Evolutionary conservation across 2,797 vertebrate species (phyloP).

Genomic region (Spinus olivaceus): DNA sequence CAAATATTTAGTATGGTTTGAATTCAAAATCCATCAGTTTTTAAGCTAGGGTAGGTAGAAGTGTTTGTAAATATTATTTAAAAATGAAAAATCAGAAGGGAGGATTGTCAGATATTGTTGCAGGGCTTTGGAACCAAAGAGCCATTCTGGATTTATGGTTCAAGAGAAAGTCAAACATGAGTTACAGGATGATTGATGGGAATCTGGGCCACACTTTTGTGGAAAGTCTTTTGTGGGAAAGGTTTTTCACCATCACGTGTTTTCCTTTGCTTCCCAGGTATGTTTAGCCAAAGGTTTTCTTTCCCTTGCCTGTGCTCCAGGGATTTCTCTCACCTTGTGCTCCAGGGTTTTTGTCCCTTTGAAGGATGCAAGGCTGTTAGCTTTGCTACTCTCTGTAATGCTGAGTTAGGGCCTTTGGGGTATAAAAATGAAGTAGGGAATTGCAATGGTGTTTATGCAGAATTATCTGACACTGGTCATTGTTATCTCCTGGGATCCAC

Average conservation of each 20-base stretch:
- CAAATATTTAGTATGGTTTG: neutral
- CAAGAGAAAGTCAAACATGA: neutral
- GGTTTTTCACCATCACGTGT: neutral
- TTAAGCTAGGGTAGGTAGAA: neutral
- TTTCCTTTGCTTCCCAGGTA: neutral
- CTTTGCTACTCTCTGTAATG: neutral
- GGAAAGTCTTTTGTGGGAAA: neutral
- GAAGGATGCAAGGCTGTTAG: neutral
- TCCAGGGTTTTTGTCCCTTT: neutral
- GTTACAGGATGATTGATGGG: neutral
- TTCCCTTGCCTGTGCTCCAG: neutral
- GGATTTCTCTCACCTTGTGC: no score
- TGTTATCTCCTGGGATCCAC: neutral
- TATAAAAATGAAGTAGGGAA: neutral
- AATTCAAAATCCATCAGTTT: neutral
- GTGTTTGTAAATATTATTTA: neutral
- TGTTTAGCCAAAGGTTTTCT: neutral
- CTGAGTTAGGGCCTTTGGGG: neutral
- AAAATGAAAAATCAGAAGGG: neutral
- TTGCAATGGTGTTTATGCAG: neutral
- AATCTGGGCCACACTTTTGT: neutral
- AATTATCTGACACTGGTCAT: neutral
- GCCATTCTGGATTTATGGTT: neutral
- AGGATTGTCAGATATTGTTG: neutral
- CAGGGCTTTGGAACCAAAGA: neutral